A percentile compares a stretch with the other conserved stretches of the same genome.
These are phyloP conservation scores for Sebastes jordani DNA, from an alignment of 2,797 vertebrate genomes.

Conservation along the genomic window DNA sequence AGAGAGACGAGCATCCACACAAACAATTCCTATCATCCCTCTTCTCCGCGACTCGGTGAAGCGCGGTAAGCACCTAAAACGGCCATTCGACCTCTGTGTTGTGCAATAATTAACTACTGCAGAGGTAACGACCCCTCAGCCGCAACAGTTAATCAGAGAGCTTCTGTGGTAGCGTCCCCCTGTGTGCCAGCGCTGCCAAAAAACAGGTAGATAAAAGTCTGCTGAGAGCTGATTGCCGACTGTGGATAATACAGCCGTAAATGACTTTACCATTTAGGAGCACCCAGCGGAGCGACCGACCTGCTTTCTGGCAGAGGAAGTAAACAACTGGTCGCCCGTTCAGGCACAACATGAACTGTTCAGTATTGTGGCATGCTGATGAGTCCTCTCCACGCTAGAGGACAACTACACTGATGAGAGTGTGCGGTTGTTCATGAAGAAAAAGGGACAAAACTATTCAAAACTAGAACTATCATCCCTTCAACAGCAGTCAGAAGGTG, in stretches of 20 bases:
- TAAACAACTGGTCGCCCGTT: not conserved
- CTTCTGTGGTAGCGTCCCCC: not conserved
- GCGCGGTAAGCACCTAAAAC: slow-evolving; percentile 22
- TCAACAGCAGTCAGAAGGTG: not conserved
- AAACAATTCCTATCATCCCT: slow-evolving; percentile 43
- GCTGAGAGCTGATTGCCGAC: slow-evolving; percentile 10
- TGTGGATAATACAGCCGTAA: slow-evolving; percentile 15
- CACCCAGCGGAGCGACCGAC: not conserved
- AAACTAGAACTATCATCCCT: not conserved
- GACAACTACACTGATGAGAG: not conserved
- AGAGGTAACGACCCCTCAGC: slow-evolving; percentile 43
- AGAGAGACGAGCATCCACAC: slow-evolving; percentile 24
- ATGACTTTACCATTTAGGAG: slow-evolving; percentile 42
- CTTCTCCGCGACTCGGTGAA: not conserved
- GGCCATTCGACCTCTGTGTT: slow-evolving; percentile 38
- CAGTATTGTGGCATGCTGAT: not conserved
- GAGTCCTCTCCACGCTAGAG: slow-evolving; percentile 14
- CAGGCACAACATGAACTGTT: slow-evolving; percentile 17
- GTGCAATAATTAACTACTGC: slow-evolving; percentile 36
- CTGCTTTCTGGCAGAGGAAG: slow-evolving; percentile 27
- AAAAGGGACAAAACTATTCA: not conserved
- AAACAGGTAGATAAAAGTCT: slow-evolving; percentile 41
- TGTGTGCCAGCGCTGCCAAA: slow-evolving; percentile 17
- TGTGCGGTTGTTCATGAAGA: not conserved
- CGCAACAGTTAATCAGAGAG: slow-evolving; percentile 24